Evolutionary conservation across 1,140 invertebrate genomes (phyloP).

Genomic region (Dreissena polymorpha): DNA sequence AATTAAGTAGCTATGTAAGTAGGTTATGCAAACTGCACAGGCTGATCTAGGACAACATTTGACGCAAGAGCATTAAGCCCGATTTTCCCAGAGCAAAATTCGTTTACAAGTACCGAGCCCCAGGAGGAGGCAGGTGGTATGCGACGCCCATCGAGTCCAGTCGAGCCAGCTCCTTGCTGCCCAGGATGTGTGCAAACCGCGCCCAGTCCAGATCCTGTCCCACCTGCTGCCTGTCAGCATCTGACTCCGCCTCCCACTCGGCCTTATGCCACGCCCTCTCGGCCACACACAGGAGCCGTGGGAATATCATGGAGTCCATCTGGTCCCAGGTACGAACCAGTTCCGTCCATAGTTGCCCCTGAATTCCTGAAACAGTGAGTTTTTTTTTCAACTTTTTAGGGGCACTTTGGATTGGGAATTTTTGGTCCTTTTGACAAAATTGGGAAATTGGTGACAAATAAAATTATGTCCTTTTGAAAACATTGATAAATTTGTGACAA

Average conservation of each 20-base stretch:
- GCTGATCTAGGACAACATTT: too few relatives aligned
- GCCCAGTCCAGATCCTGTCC: conserved; percentile 62
- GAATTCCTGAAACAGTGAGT: conserved; percentile 62
- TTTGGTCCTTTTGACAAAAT: too few relatives aligned
- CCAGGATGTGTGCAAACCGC: conserved; percentile 64
- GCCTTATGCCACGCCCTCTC: conserved; percentile 73
- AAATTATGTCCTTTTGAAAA: too few relatives aligned
- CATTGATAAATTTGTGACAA: too few relatives aligned
- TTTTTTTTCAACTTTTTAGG: not conserved
- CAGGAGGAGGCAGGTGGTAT: conserved; percentile 72
- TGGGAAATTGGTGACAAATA: too few relatives aligned
- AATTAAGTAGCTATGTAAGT: too few relatives aligned
- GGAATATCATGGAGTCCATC: conserved; percentile 72
- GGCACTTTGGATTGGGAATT: not conserved
- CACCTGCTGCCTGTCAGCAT: conserved; percentile 28
- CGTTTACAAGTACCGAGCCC: conserved; percentile 53
- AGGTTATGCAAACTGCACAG: too few relatives aligned
- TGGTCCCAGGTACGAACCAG: conserved; percentile 65
- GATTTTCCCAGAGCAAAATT: too few relatives aligned
- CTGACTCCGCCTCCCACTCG: conserved; percentile 63
- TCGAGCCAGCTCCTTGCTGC: conserved; percentile 66
- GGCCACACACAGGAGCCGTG: conserved; percentile 71
- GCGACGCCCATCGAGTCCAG: conserved; percentile 62
- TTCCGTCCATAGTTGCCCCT: conserved; percentile 73
- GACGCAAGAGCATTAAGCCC: too few relatives aligned